These are phyloP conservation scores for Chouioia cunea DNA, from an alignment of 2,888 invertebrate genomes.

Conservation along the genomic window DNA sequence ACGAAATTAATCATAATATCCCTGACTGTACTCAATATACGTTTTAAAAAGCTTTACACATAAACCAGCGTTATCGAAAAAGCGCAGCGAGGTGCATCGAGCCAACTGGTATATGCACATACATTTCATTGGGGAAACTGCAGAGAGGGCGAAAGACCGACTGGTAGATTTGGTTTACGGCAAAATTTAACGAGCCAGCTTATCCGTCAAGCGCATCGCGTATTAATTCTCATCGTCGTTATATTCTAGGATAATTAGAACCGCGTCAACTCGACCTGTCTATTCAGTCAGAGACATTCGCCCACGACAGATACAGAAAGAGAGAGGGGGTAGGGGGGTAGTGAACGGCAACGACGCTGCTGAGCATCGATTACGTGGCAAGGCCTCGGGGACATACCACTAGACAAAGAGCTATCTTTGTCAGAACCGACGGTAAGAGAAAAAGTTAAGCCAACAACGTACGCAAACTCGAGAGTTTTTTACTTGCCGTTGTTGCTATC, in stretches of 20 bases:
- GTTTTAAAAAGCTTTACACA: background rate
- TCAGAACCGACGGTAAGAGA: too few relatives aligned
- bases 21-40: background rate
- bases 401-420: too few relatives aligned
- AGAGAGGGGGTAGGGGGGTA: background rate
- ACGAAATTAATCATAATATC: conserved; percentile 33
- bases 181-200: background rate
- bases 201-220: conserved; percentile 38
- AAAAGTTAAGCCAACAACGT: too few relatives aligned
- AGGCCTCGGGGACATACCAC: background rate
- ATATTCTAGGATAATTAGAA: conserved; percentile 37
- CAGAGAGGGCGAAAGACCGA: too few relatives aligned
- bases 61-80: background rate
- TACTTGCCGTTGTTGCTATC: too few relatives aligned
- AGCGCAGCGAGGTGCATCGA: background rate
- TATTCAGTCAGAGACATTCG: conserved; percentile 26
- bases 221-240: conserved; percentile 40
- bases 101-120: too few relatives aligned
- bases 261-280: conserved; percentile 12
- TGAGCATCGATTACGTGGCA: conserved; percentile 48
- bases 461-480: too few relatives aligned
- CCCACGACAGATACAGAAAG: background rate
- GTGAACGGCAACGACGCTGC: conserved; percentile 21
- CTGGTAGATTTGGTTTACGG: conserved; percentile 27
- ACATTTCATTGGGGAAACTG: too few relatives aligned